These are phyloP conservation scores for Nymphicus hollandicus DNA, from an alignment of 2,113 vertebrate species.

Conservation along the genomic window DNA sequence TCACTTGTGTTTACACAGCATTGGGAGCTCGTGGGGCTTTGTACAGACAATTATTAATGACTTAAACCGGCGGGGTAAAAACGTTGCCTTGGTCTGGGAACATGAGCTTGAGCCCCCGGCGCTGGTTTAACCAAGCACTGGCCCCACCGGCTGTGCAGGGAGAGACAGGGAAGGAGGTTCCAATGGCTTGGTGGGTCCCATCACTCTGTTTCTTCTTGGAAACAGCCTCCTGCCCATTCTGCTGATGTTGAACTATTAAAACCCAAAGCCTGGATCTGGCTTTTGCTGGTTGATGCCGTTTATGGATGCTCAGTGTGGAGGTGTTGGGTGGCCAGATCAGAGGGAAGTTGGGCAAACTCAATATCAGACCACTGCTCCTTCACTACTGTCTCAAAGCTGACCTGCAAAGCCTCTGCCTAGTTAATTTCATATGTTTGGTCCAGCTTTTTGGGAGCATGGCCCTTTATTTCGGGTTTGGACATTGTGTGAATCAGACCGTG, in stretches of 20 bases:
- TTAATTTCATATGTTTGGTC: neutral
- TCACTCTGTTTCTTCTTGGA: neutral
- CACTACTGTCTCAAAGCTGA: accelerated
- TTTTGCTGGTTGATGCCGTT: neutral
- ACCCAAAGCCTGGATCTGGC: neutral
- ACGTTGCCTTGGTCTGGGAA: neutral
- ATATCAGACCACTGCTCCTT: accelerated
- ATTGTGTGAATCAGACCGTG: neutral
- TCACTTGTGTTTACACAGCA: constrained; percentile 35
- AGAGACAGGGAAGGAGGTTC: accelerated
- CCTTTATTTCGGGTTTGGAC: neutral
- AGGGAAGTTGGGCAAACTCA: neutral
- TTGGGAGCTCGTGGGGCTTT: neutral
- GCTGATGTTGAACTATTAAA: neutral
- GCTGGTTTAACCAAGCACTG: neutral
- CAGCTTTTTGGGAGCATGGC: neutral
- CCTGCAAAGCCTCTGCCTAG: neutral
- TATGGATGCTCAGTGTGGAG: neutral
- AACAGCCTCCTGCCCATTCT: neutral
- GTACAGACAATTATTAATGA: constrained; percentile 1
- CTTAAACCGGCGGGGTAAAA: neutral
- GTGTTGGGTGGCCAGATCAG: neutral
- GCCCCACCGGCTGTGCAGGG: accelerated
- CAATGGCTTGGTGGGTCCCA: neutral
- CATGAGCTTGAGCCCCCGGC: accelerated